A percentile compares a stretch with the other conserved stretches of the same genome.
These are phyloP conservation scores for Macrosteles quadrilineatus DNA, from an alignment of 1,140 invertebrate species.

Conservation along the genomic window DNA sequence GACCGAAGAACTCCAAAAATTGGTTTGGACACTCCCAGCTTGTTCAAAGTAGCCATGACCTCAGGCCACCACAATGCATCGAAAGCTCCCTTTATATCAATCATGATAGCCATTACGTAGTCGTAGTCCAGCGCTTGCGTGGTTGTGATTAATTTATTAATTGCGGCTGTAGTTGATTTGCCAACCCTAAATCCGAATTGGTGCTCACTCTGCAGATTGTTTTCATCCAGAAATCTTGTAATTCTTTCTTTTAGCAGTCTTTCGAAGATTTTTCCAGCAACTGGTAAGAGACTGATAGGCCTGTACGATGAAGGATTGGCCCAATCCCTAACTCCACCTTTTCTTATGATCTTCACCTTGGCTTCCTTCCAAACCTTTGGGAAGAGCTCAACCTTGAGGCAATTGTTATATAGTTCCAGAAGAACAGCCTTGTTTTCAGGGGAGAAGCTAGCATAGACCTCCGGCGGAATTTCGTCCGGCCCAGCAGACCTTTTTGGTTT, in stretches of 20 bases:
- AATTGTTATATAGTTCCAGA: not conserved
- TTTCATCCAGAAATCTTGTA: not conserved
- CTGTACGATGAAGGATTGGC: not conserved
- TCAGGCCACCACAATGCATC: not conserved
- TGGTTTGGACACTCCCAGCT: not conserved
- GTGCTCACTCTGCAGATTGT: not conserved
- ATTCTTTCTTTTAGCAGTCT: not conserved
- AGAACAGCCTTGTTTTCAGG: too few species aligned
- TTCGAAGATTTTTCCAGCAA: not conserved
- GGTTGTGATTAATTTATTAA: not conserved
- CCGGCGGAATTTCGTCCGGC: too few species aligned
- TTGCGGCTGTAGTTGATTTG: not conserved
- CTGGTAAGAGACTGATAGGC: not conserved
- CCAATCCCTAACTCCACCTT: not conserved
- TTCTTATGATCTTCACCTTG: not conserved
- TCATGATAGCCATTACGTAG: not conserved
- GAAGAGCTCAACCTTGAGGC: not conserved
- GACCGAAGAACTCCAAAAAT: not conserved
- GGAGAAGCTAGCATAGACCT: too few species aligned
- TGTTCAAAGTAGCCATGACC: not conserved
- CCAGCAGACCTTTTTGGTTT: too few species aligned
- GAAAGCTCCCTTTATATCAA: too few species aligned
- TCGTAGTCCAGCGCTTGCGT: not conserved
- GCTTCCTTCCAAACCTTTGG: not conserved
- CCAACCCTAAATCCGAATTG: not conserved